Evolutionary conservation across 2,888 invertebrate genomes (phyloP), one percentile per base, ranked within the genome.

Genomic region (Nebria salina): DNA sequence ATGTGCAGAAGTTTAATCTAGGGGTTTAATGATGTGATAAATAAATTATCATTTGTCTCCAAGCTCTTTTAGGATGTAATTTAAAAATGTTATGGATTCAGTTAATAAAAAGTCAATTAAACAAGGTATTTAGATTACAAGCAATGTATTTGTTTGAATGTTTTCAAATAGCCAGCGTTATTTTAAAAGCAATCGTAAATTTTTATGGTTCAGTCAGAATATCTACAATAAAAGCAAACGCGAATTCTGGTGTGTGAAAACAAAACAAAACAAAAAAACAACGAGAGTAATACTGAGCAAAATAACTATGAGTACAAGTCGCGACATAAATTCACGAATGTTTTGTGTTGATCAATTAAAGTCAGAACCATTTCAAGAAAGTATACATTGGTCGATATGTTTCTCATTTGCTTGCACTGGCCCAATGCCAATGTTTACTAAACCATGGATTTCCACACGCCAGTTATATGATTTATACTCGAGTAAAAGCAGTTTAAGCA

Each of bases 271-370:
- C 0, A 9, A 54, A 54, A 54, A 54, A 54, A 1, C 8, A 54
- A 11, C 9, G 54, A 72, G 65, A 65, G 41, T 74, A 42, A 34
- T 1, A 73, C 41, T 65, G 43, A 73, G 66, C 65, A 41, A 54
- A 54, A 54, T 54, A 54, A 43, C 43, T 9, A 79, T 79, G 74
- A 79, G 73, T 66, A 74, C 8, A 54, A 34, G 1, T 34, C 34
- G 54, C 54, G 54, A 54, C 54, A 54, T 54, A 43, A 73, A 41
- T 73, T 68, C 68, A 74, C 65, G 73, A 42, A 41, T 74, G 72
- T 65, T 65, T 42, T 64, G 43, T 72, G 74, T 42, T 74, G 79
- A 79, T 74, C 79, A 79, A 79, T 79, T 74, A 79, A 79, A 73
- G 79, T 79, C 68, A 66, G 54, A 34, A 5, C 68, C 66, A 79